Evolutionary conservation across 2,113 vertebrate species (phyloP).

Genomic region (Geococcyx californianus): DNA sequence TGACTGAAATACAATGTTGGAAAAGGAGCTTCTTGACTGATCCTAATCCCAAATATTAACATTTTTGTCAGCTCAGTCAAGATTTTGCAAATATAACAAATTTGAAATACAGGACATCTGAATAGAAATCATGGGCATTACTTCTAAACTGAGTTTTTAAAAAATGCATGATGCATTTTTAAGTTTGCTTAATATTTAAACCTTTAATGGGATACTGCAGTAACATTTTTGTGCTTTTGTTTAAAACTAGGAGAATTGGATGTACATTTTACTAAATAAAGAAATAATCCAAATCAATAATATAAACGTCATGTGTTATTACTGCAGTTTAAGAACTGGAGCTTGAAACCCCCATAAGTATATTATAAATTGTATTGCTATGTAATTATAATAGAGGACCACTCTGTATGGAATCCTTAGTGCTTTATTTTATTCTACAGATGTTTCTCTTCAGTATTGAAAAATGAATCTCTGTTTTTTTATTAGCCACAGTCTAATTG

Average conservation of each 20-base stretch:
- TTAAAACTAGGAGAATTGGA: neutral
- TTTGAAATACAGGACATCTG: neutral
- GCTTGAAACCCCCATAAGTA: neutral
- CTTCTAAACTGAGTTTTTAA: neutral
- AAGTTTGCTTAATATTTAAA: neutral
- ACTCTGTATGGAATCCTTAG: neutral
- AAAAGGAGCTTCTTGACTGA: neutral
- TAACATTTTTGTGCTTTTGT: neutral
- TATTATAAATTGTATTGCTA: neutral
- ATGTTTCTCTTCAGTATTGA: neutral
- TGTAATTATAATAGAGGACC: neutral
- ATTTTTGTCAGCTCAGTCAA: neutral
- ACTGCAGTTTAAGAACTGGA: neutral
- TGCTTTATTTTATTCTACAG: neutral
- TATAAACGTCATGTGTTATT: neutral
- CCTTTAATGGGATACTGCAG: neutral
- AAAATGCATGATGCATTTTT: neutral
- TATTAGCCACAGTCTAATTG: neutral
- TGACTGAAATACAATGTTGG: neutral
- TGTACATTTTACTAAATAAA: neutral
- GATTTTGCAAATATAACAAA: neutral
- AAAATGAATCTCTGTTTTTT: neutral
- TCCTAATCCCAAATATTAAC: neutral
- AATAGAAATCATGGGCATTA: neutral
- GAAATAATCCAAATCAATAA: neutral